Conservation (phyloP, 2,113 vertebrate genomes). For the Mus musculus region DNA sequence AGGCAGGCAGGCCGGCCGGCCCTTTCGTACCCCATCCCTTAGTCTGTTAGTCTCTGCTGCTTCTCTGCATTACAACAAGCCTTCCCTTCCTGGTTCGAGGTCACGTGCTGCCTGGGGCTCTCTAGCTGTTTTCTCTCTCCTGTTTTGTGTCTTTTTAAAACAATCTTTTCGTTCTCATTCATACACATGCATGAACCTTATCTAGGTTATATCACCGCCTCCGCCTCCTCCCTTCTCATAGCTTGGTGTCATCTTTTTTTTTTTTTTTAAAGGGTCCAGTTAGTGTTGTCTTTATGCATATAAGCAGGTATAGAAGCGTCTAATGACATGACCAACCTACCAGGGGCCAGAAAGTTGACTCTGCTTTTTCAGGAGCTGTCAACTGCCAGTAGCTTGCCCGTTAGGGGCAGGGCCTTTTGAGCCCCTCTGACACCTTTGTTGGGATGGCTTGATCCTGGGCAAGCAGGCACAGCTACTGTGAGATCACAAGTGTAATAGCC, state of each 20-base stretch:
- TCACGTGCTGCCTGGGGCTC: fast-evolving
- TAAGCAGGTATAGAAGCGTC: no score
- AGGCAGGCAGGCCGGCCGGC: no score
- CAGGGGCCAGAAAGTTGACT: neutral
- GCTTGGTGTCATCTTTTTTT: neutral
- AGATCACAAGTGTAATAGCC: neutral
- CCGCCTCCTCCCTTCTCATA: neutral
- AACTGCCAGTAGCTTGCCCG: neutral
- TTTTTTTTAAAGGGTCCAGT: no score
- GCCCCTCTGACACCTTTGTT: neutral
- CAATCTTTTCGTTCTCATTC: neutral
- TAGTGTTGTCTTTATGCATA: neutral
- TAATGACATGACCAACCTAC: neutral
- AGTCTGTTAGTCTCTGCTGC: fast-evolving
- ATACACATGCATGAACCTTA: neutral
- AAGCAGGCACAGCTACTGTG: neutral
- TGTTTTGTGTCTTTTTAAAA: neutral
- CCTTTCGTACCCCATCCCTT: neutral
- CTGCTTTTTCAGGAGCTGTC: neutral
- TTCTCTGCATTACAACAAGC: fast-evolving
- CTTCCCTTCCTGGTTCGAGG: no score
- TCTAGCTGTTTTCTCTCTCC: neutral
- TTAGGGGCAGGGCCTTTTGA: no score
- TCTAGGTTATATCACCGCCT: neutral
- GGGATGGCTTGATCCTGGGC: neutral